phyloP scores from a whole-genome alignment of 2,888 invertebrate species.

The Cancer borealis region DNA sequence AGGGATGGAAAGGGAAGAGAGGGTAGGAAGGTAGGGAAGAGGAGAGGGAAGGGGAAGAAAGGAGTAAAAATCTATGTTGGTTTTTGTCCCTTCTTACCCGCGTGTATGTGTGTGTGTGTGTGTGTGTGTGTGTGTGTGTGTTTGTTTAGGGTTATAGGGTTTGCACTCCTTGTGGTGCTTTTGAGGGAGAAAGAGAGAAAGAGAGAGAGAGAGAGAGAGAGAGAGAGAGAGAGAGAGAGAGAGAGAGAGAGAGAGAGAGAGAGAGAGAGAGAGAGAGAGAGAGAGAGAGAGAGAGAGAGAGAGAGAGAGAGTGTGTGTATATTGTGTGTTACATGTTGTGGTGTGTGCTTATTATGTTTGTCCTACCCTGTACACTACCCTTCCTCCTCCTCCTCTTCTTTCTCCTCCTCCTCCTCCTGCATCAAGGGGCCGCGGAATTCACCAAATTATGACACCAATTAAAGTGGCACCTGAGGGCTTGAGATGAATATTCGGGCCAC shows the following conservation, averaged over 20 bases:
- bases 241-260: too few species aligned
- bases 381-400: too few species aligned
- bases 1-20: not conserved
- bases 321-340: not conserved
- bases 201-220: too few species aligned
- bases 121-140: too few species aligned
- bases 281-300: conserved; percentile 9
- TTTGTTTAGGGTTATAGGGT: conserved; percentile 6
- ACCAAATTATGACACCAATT: conserved; percentile 34
- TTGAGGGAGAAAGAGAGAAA: too few species aligned
- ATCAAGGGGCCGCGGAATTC: not conserved
- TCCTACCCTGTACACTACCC: conserved; percentile 15
- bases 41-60: not conserved
- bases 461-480: not conserved
- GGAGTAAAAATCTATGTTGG: not conserved
- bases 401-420: not conserved
- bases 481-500: not conserved
- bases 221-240: too few species aligned
- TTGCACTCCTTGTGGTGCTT: not conserved
- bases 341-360: not conserved
- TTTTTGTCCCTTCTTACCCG: not conserved
- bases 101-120: not conserved
- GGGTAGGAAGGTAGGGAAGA: not conserved
- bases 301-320: not conserved
- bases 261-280: not conserved